A percentile compares a stretch with the other conserved stretches of the same genome.
phyloP scores from a whole-genome alignment of 92 coral and sea anemone genomes.

The Porites evermanni region DNA sequence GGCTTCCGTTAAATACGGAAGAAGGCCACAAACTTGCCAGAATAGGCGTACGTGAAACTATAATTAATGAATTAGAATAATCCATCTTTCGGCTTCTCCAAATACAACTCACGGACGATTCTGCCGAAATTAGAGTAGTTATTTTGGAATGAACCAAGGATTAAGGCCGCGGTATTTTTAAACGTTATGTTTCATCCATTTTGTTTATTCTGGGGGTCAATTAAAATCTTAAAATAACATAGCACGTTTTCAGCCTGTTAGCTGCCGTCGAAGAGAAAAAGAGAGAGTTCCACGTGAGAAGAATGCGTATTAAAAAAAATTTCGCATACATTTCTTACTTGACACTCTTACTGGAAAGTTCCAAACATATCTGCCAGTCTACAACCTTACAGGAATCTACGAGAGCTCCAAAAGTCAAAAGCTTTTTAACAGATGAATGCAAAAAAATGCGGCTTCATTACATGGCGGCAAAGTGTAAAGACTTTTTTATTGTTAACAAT shows the following conservation, averaged over 20 bases:
- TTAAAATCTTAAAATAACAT: constrained; percentile 8
- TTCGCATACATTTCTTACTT: not conserved
- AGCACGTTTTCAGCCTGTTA: not conserved
- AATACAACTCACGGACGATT: constrained; percentile 6
- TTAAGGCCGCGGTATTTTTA: constrained; percentile 35
- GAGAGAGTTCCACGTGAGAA: not conserved
- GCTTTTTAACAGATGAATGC: constrained; percentile 37
- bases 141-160: constrained; percentile 26
- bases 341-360: constrained; percentile 18
- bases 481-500: constrained; percentile 10
- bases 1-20: constrained; percentile 36
- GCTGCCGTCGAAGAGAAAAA: constrained; percentile 1
- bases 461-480: constrained; percentile 50
- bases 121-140: constrained; percentile 32
- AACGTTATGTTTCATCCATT: constrained; percentile 5
- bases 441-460: constrained; percentile 38
- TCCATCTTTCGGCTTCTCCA: constrained; percentile 18
- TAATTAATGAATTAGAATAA: not conserved
- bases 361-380: not conserved
- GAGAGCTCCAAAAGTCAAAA: not conserved
- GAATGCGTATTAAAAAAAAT: not conserved
- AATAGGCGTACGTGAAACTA: constrained; percentile 26
- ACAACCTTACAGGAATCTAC: not conserved
- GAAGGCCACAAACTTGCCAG: not conserved
- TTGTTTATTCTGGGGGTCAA: constrained; percentile 30